phyloP scores from a whole-genome alignment of 2,797 vertebrate species.

The Choloepus didactylus region DNA sequence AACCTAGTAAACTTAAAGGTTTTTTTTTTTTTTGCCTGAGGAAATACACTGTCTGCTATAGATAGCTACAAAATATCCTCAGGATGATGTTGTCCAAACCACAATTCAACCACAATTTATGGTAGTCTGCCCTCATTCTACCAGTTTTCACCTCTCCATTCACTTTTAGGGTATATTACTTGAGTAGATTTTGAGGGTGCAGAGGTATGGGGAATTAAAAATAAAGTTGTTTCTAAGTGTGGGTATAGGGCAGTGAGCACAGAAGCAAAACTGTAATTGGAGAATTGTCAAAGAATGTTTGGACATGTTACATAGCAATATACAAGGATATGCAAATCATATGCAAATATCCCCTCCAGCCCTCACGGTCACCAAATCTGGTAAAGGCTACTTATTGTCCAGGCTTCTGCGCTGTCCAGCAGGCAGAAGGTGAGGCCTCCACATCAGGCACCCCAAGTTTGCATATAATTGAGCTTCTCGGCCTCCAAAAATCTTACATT shows the following conservation, averaged over 20 bases:
- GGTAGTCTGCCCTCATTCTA: neutral
- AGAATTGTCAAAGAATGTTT: neutral
- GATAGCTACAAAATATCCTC: neutral
- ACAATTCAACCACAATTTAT: neutral
- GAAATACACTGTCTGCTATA: constrained; percentile 24
- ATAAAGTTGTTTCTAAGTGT: neutral
- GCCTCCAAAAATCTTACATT: constrained; percentile 86
- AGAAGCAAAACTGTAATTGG: neutral
- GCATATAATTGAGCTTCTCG: constrained; percentile 75
- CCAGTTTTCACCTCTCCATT: neutral
- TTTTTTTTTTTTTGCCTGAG: neutral
- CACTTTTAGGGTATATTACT: neutral
- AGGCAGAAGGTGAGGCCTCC: neutral
- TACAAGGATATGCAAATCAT: neutral
- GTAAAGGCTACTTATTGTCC: neutral
- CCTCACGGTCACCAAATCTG: neutral
- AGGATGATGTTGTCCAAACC: neutral
- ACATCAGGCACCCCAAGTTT: constrained; percentile 69
- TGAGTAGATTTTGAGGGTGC: neutral
- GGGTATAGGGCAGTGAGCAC: neutral
- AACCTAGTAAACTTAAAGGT: constrained; percentile 41
- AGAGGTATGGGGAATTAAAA: constrained; percentile 47
- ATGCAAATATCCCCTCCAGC: neutral
- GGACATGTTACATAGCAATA: neutral
- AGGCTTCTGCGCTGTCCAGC: neutral